These are phyloP conservation scores for Ecliptopera silaceata DNA, from an alignment of 2,888 invertebrate species.

Conservation along the genomic window DNA sequence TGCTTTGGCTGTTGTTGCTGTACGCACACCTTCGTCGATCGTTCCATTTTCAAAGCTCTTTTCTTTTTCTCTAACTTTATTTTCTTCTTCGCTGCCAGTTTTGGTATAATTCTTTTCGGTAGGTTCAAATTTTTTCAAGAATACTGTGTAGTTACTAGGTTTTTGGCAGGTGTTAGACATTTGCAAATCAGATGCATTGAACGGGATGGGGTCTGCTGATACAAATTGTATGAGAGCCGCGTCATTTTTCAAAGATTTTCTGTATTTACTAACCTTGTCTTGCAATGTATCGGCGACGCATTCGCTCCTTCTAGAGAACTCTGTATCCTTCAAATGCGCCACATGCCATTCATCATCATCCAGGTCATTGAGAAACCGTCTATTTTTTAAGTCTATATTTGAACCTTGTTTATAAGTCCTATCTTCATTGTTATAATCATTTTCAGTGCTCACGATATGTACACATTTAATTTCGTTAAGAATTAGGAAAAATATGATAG, in stretches of 20 bases:
- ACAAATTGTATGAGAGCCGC: conserved; percentile 55
- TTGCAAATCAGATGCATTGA: conserved; percentile 42
- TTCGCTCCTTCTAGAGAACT: conserved; percentile 39
- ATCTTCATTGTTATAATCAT: conserved; percentile 19
- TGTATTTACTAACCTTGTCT: conserved; percentile 51
- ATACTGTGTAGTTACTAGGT: conserved; percentile 20
- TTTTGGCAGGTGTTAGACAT: conserved; percentile 35
- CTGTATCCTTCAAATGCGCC: conserved; percentile 50
- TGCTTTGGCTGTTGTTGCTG: conserved; percentile 29
- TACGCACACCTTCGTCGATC: conserved; percentile 14
- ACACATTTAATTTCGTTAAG: conserved; percentile 5
- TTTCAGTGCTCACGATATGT: conserved; percentile 33
- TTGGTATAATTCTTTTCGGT: conserved; percentile 5
- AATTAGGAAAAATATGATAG: conserved; percentile 11
- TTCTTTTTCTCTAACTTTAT: not conserved
- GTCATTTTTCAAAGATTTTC: conserved; percentile 51
- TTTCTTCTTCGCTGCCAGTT: not conserved
- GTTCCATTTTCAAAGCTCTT: conserved; percentile 5
- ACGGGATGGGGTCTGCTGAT: conserved; percentile 49
- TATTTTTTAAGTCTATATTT: conserved; percentile 27
- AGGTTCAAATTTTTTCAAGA: conserved; percentile 4
- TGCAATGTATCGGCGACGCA: conserved; percentile 51
- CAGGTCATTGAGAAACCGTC: conserved; percentile 49
- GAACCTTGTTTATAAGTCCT: conserved; percentile 20
- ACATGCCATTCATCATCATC: conserved; percentile 58